Conservation (phyloP, 1,140 invertebrate species). For the Drosophila sp. region DNA sequence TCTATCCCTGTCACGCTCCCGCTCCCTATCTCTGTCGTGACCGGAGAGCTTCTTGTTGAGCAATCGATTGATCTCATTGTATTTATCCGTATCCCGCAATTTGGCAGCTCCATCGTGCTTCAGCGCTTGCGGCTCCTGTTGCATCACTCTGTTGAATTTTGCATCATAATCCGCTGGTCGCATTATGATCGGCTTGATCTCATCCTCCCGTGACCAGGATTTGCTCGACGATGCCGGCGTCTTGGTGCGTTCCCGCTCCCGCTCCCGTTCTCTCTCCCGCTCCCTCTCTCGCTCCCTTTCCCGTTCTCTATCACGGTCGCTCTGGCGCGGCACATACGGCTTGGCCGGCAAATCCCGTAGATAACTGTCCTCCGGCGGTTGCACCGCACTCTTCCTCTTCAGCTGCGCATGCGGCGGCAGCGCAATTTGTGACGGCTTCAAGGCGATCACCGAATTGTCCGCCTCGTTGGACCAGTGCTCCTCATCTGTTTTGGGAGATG, state of each 20-base stretch:
- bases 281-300: conserved; percentile 44
- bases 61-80: conserved; percentile 78
- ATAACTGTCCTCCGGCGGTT: conserved; percentile 81
- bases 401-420: conserved; percentile 66
- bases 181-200: conserved; percentile 80
- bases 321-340: conserved; percentile 70
- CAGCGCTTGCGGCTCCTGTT: conserved; percentile 55
- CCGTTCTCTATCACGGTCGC: conserved; percentile 48
- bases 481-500: conserved; percentile 55
- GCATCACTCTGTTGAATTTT: conserved; percentile 79
- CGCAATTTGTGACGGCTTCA: conserved; percentile 79
- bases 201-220: conserved; percentile 75
- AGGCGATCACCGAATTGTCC: conserved; percentile 80
- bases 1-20: conserved; percentile 5
- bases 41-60: conserved; percentile 74
- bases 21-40: conserved; percentile 36
- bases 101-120: conserved; percentile 46
- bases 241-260: conserved; percentile 56
- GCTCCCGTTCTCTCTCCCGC: conserved; percentile 35
- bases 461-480: conserved; percentile 83
- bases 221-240: conserved; percentile 63
- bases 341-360: conserved; percentile 77
- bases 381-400: conserved; percentile 76
- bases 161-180: conserved; percentile 81
- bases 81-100: conserved; percentile 70